Percentiles rank a stretch among this genome's conserved stretches.
These are phyloP conservation scores for Heterodera schachtii DNA, from an alignment of 1,140 invertebrate species.

Conservation along the genomic window DNA sequence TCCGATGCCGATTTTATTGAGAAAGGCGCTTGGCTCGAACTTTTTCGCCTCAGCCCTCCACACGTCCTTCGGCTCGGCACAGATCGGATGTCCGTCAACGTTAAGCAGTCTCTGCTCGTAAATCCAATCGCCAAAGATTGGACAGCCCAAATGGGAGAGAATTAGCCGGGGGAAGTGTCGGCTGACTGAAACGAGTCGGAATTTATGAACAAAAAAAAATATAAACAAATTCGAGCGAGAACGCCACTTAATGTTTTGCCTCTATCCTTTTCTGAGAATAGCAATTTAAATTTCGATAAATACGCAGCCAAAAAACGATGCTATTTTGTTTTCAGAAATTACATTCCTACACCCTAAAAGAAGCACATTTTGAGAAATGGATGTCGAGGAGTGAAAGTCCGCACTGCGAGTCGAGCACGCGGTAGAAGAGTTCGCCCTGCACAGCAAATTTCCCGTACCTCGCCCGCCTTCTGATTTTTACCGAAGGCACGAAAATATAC, in stretches of 20 bases:
- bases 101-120: constrained; percentile 23
- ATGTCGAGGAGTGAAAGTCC: constrained; percentile 31
- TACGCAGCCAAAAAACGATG: too few relatives aligned
- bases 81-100: constrained; percentile 23
- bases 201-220: too few relatives aligned
- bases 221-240: too few relatives aligned
- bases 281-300: too few relatives aligned
- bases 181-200: constrained; percentile 22
- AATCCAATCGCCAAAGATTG: constrained; percentile 33
- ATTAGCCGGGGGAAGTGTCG: constrained; percentile 31
- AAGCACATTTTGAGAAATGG: constrained; percentile 36
- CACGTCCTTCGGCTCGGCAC: constrained; percentile 14
- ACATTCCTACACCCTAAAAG: too few relatives aligned
- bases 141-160: constrained; percentile 36
- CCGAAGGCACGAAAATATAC: constrained; percentile 35
- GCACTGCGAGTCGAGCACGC: constrained; percentile 8
- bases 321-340: too few relatives aligned
- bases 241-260: too few relatives aligned
- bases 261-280: too few relatives aligned
- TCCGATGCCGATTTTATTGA: neutral
- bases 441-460: constrained; percentile 15
- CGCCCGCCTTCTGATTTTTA: constrained; percentile 5
- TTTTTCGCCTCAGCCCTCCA: neutral
- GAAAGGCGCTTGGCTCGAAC: constrained; percentile 1
- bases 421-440: constrained; percentile 20